These are phyloP conservation scores for Podotricha telesiphe DNA, from an alignment of 2,888 invertebrate species.

Conservation along the genomic window DNA sequence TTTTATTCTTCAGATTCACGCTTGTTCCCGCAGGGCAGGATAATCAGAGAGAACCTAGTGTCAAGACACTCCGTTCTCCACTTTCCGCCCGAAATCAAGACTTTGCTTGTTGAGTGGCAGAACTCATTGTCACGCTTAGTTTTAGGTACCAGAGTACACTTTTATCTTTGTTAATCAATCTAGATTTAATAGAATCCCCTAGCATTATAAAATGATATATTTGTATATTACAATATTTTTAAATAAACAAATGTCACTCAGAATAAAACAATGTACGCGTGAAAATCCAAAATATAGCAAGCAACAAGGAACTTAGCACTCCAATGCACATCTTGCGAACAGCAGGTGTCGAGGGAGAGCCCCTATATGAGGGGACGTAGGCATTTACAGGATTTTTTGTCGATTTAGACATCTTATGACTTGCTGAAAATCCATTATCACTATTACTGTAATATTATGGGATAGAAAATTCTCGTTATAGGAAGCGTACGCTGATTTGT, in stretches of 20 bases:
- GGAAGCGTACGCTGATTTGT: background rate
- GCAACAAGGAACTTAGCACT: conserved; percentile 46
- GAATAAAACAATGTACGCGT: conserved; percentile 9
- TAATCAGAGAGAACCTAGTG: no score
- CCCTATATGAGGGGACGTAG: conserved; percentile 45
- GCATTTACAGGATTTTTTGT: conserved; percentile 49
- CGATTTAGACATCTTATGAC: conserved; percentile 49
- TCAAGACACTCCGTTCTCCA: no score
- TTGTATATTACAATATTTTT: background rate
- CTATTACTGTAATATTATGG: conserved; percentile 36
- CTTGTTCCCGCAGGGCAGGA: no score
- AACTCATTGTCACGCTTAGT: no score
- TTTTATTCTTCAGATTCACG: no score
- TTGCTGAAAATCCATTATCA: conserved; percentile 45
- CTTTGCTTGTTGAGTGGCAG: no score
- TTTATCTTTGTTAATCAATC: no score
- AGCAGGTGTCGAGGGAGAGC: conserved; percentile 51
- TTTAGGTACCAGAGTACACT: no score
- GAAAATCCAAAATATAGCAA: conserved; percentile 37
- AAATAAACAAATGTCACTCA: conserved; percentile 9
- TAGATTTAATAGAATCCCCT: no score
- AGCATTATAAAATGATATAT: no score
- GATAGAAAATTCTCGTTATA: conserved; percentile 22
- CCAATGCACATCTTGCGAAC: conserved; percentile 51
- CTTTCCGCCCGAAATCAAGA: no score